Evolutionary conservation across 2,113 vertebrate genomes (phyloP).

Genomic region (Ahaetulla prasina): DNA sequence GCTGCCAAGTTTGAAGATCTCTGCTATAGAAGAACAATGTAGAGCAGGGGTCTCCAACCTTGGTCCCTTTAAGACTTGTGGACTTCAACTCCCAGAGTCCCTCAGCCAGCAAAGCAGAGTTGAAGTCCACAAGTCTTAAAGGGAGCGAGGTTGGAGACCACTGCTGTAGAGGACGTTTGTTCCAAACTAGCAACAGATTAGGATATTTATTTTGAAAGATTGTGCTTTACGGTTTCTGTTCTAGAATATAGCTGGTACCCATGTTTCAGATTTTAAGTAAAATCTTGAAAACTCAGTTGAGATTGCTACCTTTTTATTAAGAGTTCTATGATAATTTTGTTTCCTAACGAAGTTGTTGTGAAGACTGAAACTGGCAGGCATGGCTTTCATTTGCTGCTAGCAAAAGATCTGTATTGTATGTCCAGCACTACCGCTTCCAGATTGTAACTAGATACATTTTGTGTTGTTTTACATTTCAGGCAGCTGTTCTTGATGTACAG

Average conservation of each 20-base stretch:
- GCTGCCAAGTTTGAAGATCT: no score
- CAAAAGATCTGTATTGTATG: conserved; percentile 2
- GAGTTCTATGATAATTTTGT: not conserved
- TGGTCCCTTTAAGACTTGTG: no score
- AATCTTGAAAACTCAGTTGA: not conserved
- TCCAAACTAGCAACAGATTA: not conserved
- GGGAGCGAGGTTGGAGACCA: no score
- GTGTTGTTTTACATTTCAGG: conserved; percentile 37
- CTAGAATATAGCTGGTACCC: not conserved
- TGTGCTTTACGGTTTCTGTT: not conserved
- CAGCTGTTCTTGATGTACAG: conserved; percentile 29
- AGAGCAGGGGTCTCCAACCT: no score
- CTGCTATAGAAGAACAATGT: no score
- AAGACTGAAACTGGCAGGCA: conserved; percentile 7
- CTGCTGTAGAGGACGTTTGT: not conserved
- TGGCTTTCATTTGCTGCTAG: conserved; percentile 19
- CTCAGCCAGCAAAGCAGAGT: no score
- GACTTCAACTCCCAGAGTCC: no score
- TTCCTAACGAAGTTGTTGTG: not conserved
- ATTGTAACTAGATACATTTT: conserved; percentile 20
- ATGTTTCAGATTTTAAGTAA: not conserved
- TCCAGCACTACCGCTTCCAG: conserved; percentile 18
- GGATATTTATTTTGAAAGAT: not conserved
- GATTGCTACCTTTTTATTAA: not conserved
- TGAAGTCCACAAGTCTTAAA: no score